These are phyloP conservation scores for Strigamia maritima DNA, from an alignment of 2,888 invertebrate genomes.

Conservation along the genomic window DNA sequence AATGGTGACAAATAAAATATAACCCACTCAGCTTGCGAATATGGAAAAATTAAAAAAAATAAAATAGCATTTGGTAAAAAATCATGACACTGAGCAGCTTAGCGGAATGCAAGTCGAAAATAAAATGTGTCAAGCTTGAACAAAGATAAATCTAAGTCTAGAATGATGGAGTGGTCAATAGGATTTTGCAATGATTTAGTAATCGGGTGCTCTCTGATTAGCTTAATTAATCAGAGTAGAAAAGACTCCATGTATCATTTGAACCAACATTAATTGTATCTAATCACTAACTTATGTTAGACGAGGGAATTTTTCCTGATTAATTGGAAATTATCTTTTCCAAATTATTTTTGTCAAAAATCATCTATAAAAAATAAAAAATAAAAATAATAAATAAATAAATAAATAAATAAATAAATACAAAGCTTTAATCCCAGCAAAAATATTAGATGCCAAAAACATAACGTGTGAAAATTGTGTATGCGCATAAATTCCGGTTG, in stretches of 20 bases:
- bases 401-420: too few relatives aligned
- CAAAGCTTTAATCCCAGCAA: background rate
- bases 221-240: conserved; percentile 24
- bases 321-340: background rate
- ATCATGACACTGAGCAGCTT: background rate
- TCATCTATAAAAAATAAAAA: too few relatives aligned
- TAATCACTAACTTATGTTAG: conserved; percentile 15
- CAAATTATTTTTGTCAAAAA: background rate
- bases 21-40: background rate
- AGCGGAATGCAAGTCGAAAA: background rate
- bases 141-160: conserved; percentile 24
- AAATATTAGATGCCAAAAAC: conserved; percentile 9
- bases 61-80: background rate
- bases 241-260: conserved; percentile 11
- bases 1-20: conserved; percentile 27
- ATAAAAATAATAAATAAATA: background rate
- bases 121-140: background rate
- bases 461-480: conserved; percentile 3
- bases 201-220: background rate
- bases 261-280: background rate
- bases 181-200: conserved; percentile 28
- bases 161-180: conserved; percentile 25
- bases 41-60: background rate
- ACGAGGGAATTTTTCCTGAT: background rate
- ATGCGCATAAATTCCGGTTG: conserved; percentile 8